A percentile compares a stretch with the other conserved stretches of the same genome.
Conservation (phyloP, 2,888 invertebrate genomes). For the Tricholauxania praeusta region DNA sequence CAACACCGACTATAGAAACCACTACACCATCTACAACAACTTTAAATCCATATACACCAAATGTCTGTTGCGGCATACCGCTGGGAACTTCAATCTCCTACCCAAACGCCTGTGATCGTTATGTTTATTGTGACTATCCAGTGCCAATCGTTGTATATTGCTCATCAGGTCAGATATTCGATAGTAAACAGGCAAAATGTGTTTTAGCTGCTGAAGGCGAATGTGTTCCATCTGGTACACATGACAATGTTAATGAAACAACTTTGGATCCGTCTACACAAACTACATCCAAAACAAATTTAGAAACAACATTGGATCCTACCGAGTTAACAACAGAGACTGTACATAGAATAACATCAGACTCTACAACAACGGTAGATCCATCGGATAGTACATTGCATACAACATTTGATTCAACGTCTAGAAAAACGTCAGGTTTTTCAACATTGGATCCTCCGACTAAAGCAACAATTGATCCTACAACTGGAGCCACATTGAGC, state of each 20-base stretch:
- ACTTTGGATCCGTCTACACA: background rate
- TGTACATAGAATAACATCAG: too few relatives aligned
- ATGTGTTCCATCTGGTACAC: background rate
- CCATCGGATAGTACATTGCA: too few relatives aligned
- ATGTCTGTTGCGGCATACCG: conserved; percentile 43
- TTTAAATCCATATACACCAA: conserved; percentile 45
- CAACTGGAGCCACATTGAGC: too few relatives aligned
- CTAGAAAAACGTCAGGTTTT: too few relatives aligned
- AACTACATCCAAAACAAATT: too few relatives aligned
- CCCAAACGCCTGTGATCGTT: conserved; percentile 45
- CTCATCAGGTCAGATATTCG: conserved; percentile 40
- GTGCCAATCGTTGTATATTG: conserved; percentile 44
- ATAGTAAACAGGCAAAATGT: conserved; percentile 43
- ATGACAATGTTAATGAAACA: background rate
- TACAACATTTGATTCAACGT: too few relatives aligned
- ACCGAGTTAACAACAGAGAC: too few relatives aligned
- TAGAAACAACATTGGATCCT: too few relatives aligned
- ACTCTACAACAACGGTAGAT: too few relatives aligned
- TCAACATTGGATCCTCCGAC: too few relatives aligned
- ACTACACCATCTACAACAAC: conserved; percentile 34
- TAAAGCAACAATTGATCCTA: too few relatives aligned
- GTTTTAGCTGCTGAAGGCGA: conserved; percentile 13
- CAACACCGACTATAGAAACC: background rate
- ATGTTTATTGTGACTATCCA: conserved; percentile 46
- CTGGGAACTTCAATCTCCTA: conserved; percentile 43